These are phyloP conservation scores for Pteruthius melanotis DNA, from an alignment of 2,113 vertebrate genomes.

Conservation along the genomic window DNA sequence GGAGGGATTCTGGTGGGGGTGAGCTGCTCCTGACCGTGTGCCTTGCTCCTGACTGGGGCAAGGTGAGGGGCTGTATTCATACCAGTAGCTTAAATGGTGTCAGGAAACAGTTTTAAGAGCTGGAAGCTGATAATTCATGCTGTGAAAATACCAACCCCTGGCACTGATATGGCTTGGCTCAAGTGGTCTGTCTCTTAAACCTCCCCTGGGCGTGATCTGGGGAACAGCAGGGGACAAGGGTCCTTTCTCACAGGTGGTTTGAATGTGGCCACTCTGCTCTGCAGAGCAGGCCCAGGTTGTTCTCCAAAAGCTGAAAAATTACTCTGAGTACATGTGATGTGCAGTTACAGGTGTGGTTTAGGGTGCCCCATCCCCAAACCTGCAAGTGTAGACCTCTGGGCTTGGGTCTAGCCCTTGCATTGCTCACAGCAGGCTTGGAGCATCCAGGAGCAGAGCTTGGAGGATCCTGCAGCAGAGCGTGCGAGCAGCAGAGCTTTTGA, in stretches of 20 bases:
- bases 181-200: not conserved
- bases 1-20: not conserved
- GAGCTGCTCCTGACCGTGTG: accelerated
- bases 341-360: not conserved
- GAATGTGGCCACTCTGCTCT: not conserved
- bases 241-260: not conserved
- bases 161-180: not conserved
- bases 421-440: not conserved
- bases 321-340: too few relatives aligned
- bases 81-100: not conserved
- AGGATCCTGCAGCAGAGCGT: not conserved
- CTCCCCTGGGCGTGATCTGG: accelerated
- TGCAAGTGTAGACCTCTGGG: not conserved
- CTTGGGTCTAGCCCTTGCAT: not conserved
- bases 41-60: not conserved
- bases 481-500: accelerated
- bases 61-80: not conserved
- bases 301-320: not conserved
- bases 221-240: not conserved
- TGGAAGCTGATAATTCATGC: not conserved
- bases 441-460: not conserved
- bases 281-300: accelerated
- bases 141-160: not conserved
- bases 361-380: accelerated
- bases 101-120: not conserved